Evolutionary conservation across 2,797 vertebrate genomes (phyloP).

Genomic region (Jordanella pulchra): DNA sequence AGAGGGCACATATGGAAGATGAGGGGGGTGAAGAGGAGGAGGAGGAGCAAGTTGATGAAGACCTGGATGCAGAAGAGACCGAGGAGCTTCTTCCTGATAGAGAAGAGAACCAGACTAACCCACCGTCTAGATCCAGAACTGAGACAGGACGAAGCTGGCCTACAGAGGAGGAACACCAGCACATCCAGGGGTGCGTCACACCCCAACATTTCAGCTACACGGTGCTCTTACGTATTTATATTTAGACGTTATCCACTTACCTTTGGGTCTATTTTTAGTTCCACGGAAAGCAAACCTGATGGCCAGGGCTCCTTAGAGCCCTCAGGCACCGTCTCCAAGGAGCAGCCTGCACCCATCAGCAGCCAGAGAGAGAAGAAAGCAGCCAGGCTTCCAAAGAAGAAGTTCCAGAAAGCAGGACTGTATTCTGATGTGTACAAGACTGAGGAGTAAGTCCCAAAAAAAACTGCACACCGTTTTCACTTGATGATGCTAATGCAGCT

Average conservation of each 20-base stretch:
- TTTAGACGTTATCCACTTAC: constrained; percentile 44
- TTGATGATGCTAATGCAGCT: background rate
- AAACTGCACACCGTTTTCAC: background rate
- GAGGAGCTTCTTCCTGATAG: constrained; percentile 62
- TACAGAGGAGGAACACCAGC: constrained; percentile 76
- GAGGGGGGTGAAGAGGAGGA: constrained; percentile 73
- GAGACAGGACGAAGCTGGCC: constrained; percentile 72
- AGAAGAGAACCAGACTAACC: constrained; percentile 69
- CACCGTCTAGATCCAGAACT: constrained; percentile 53
- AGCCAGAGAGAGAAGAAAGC: constrained; percentile 91
- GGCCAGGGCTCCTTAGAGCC: constrained; percentile 80
- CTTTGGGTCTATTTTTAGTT: constrained; percentile 71
- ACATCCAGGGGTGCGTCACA: constrained; percentile 74
- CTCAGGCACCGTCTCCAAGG: constrained; percentile 70
- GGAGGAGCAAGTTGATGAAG: constrained; percentile 65
- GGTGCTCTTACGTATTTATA: background rate
- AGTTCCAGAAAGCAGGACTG: constrained; percentile 97
- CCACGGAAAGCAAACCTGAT: constrained; percentile 79
- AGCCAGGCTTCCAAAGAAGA: constrained; percentile 96
- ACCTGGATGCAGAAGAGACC: constrained; percentile 63
- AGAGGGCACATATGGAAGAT: constrained; percentile 82
- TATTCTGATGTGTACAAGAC: constrained; percentile 99
- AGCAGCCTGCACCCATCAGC: constrained; percentile 78
- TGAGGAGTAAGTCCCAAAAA: constrained; percentile 86
- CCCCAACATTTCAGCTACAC: background rate